A percentile compares a stretch with the other conserved stretches of the same genome.
Conservation (phyloP, 1,140 invertebrate species). For the Anastatus disparis region DNA sequence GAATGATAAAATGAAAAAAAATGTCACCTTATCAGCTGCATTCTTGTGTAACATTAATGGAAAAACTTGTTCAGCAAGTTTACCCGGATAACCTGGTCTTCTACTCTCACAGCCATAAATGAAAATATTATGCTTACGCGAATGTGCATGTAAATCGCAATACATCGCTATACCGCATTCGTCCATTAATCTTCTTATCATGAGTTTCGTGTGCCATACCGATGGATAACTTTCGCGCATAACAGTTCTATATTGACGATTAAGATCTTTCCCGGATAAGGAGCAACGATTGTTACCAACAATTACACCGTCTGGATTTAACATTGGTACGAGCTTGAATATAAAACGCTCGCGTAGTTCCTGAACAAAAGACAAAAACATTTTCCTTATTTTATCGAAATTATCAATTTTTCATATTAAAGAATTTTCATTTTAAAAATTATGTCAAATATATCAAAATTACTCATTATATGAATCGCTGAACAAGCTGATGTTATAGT, state of each 20-base stretch:
- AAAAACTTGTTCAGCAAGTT: slow-evolving; percentile 88
- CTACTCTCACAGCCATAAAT: slow-evolving; percentile 95
- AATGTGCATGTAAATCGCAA: slow-evolving; percentile 96
- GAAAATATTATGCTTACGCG: slow-evolving; percentile 93
- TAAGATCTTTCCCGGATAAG: slow-evolving; percentile 86
- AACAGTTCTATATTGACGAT: slow-evolving; percentile 88
- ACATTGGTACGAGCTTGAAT: slow-evolving; percentile 95
- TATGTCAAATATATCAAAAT: too few species aligned
- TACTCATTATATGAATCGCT: too few species aligned
- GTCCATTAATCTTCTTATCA: slow-evolving; percentile 87
- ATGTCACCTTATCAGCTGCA: slow-evolving; percentile 85
- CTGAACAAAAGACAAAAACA: slow-evolving; percentile 49
- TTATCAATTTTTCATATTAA: too few species aligned
- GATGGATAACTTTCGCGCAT: slow-evolving; percentile 91
- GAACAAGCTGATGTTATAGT: too few species aligned
- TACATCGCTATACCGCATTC: slow-evolving; percentile 93
- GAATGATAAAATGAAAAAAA: too few species aligned
- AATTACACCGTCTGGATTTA: slow-evolving; percentile 96
- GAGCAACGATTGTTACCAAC: slow-evolving; percentile 94
- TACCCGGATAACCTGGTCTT: slow-evolving; percentile 75
- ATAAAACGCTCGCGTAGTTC: slow-evolving; percentile 92
- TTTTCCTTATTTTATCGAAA: too few species aligned
- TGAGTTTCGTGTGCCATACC: slow-evolving; percentile 92
- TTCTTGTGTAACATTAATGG: slow-evolving; percentile 93
- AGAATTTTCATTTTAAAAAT: too few species aligned